Percentiles rank a stretch among this genome's conserved stretches.
Conservation (phyloP, 2,113 vertebrate species). For the Acanthochromis polyacanthus region DNA sequence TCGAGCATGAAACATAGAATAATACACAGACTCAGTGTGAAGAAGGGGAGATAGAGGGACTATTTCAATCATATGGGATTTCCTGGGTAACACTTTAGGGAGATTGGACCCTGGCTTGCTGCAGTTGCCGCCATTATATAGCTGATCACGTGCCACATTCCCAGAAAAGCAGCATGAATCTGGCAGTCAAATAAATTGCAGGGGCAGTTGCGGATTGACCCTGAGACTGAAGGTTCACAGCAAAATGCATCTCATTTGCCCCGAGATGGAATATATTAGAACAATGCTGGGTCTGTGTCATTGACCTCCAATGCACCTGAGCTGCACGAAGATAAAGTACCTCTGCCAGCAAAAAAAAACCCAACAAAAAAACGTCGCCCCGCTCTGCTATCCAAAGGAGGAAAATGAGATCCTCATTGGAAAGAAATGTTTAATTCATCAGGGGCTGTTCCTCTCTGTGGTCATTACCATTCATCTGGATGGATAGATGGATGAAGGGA, state of each 20-base stretch:
- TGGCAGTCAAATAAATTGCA: slow-evolving; percentile 74
- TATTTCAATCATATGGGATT: slow-evolving; percentile 57
- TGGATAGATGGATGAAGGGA: slow-evolving; percentile 67
- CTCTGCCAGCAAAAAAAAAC: slow-evolving; percentile 56
- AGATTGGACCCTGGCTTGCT: slow-evolving; percentile 66
- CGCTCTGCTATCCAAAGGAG: slow-evolving; percentile 39
- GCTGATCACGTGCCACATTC: slow-evolving; percentile 35
- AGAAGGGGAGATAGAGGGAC: slow-evolving; percentile 37
- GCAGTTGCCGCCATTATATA: slow-evolving; percentile 49
- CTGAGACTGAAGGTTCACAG: slow-evolving; percentile 57
- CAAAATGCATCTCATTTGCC: slow-evolving; percentile 75
- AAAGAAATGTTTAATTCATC: slow-evolving; percentile 80
- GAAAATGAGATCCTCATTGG: slow-evolving; percentile 68
- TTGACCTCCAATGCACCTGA: slow-evolving; percentile 77
- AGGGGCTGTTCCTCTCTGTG: slow-evolving; percentile 52
- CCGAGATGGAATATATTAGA: slow-evolving; percentile 78
- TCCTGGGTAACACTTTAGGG: slow-evolving; percentile 70
- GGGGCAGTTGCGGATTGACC: slow-evolving; percentile 60
- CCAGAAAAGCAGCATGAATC: slow-evolving; percentile 48
- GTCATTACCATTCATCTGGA: slow-evolving; percentile 75
- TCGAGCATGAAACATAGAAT: slow-evolving; percentile 22
- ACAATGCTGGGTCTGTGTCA: slow-evolving; percentile 68
- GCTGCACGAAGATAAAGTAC: slow-evolving; percentile 76
- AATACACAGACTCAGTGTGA: slow-evolving; percentile 35
- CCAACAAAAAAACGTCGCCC: slow-evolving; percentile 43